Evolutionary conservation across 2,113 vertebrate species (phyloP), one percentile per base, ranked within the genome.

Genomic region (Chionodraco myersi): DNA sequence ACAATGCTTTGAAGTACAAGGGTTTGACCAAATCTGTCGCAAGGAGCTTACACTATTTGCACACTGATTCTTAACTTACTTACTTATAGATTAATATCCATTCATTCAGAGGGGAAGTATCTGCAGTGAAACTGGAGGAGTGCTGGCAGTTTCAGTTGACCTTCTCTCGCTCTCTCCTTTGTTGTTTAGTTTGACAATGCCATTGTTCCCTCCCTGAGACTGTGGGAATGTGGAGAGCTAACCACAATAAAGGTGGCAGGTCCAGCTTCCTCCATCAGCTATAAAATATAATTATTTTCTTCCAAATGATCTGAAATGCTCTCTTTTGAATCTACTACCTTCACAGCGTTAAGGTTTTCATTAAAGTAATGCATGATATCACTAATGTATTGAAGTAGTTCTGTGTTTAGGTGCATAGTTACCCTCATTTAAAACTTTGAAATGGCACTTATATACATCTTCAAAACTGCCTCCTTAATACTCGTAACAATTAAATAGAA

Each of bases 161-260:
- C 30, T 30, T 30, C 30, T 74, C 61, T 56, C 48, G 71, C 10
- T 83, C 75, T 44, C 36, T 18, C 67, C 63, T 78, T n/a, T 85
- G 44, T 74, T 67, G 23, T 82, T 74, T 86, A 69, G 52, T 71
- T 54, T 45, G 47, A 30, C 16, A 13, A 5, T 44, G 58, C 54
- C 51, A 64, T 86, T 87, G 84, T 85, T 89, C 48, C 6, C 44
- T 9, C 1, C 0, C 36, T 41, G 7, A 13, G 58, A 66, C 63
- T 30, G 18, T 76, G 82, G 30, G 60, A 87, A 79, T 52, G 71
- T 52, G 63, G 41, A 30, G 41, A 16, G 51, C 34, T 49, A 10
- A n/a, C 60, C 58, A 64, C 26, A 60, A 34, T 7, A 8, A 41
- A 8, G 36, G 30, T 30, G 30, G 30, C 3, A 26, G 26, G 26